Percentiles rank a stretch among this genome's conserved stretches.
Conservation (phyloP, 2,888 invertebrate species). For the Ornithoptera priamus region DNA sequence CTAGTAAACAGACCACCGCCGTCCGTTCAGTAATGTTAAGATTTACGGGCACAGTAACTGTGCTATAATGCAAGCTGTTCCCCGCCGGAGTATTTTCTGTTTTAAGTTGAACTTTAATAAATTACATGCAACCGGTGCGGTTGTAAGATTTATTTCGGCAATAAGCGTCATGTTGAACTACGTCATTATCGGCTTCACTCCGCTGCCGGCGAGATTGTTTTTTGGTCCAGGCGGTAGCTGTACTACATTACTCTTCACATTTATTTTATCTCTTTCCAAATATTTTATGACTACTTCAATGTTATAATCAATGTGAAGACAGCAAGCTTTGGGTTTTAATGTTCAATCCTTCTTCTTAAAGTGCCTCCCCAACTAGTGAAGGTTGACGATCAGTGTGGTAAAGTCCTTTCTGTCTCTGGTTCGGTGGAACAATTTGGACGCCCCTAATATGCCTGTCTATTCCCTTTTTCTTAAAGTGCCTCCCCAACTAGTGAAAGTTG, state of each 20-base stretch:
- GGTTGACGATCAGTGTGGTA: no score
- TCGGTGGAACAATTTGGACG: no score
- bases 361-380: no score
- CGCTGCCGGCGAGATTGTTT: conserved; percentile 40
- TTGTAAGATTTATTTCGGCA: conserved; percentile 65
- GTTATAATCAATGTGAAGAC: neutral
- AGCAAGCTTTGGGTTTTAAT: neutral
- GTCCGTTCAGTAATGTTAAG: neutral
- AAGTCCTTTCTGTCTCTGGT: no score
- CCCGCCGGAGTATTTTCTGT: neutral
- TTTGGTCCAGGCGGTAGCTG: conserved; percentile 32
- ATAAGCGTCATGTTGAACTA: conserved; percentile 71
- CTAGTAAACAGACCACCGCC: neutral
- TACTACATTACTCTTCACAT: conserved; percentile 18
- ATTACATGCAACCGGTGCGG: conserved; percentile 45
- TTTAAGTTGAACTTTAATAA: conserved; percentile 36
- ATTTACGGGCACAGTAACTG: neutral
- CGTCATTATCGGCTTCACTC: conserved; percentile 57
- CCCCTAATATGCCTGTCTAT: no score
- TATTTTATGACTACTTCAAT: neutral
- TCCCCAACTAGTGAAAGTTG: no score
- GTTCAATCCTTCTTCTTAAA: neutral
- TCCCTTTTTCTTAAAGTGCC: no score
- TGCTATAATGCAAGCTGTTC: conserved; percentile 9
- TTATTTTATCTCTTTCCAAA: conserved; percentile 17